Evolutionary conservation across 2,888 invertebrate species (phyloP), one percentile per base, ranked within the genome.

Genomic region (Petrolisthes cinctipes): DNA sequence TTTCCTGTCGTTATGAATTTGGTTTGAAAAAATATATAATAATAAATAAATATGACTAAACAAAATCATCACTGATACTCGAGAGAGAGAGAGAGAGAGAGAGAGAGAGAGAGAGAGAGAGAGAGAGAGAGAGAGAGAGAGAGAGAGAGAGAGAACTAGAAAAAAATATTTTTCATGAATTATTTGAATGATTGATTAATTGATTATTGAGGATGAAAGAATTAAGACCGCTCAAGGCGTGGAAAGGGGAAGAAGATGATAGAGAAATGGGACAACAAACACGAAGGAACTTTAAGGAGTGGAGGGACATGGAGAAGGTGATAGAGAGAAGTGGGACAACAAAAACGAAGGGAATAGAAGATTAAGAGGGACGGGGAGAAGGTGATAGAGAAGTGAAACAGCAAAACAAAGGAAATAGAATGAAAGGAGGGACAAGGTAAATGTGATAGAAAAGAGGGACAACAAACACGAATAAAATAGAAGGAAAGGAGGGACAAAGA

Each of bases 61-160:
- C 9, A n/a, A 37, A 75, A 20, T 75, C 37, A 75, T 23, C 51
- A 14, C 5, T 23, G 51, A n/a, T 75, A 23, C 75, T 71, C 0
- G 0, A n/a, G 73, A 14, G 73, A 73, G 73, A 73, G 73, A 73
- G 73, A n/a, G 73, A 73, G 71, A 71, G n/a, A 71, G 71, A 71
- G 71, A 71, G 71, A 71, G 71, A 71, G 71, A 71, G 71, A 71
- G 71, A 71, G 71, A 71, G 71, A 71, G 71, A 71, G 71, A 71
- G 71, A 71, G 71, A 71, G 71, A 71, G 71, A 71, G 71, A 71
- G 71, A 71, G 71, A 71, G 71, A 71, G 71, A 9, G 71, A 71
- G 71, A 66, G 66, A 66, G 66, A 66, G 66, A 66, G 66, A 66
- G 66, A 66, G 66, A 66, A 14, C 7, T 7, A 66, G 66, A 66